A percentile compares a stretch with the other conserved stretches of the same genome.
Conservation (phyloP, 2,797 vertebrate species). For the Aplochiton taeniatus region DNA sequence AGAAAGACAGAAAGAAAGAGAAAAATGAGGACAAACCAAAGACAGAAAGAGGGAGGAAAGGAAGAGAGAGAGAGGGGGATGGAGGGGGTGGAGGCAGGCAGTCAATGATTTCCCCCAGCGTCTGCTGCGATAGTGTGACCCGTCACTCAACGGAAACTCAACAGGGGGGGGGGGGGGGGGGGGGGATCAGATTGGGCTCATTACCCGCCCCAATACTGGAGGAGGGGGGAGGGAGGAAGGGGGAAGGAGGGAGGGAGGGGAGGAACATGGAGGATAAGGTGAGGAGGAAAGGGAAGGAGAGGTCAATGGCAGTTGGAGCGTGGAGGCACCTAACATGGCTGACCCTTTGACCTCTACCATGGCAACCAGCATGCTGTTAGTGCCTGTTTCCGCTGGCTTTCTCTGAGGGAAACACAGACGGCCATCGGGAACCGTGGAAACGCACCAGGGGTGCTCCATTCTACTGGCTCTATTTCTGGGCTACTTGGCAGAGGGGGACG, state of each 20-base stretch:
- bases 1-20: conserved; percentile 28
- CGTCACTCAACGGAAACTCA: conserved; percentile 73
- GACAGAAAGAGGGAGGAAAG: neutral
- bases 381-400: no score
- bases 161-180: no score
- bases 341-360: no score
- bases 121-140: conserved; percentile 67
- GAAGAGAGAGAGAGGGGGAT: neutral
- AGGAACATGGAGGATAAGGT: conserved; percentile 15
- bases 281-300: neutral
- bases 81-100: conserved; percentile 27
- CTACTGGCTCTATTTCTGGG: no score
- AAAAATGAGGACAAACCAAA: conserved; percentile 8
- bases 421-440: no score
- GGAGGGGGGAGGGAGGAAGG: conserved; percentile 35
- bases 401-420: no score
- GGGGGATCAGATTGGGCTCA: conserved; percentile 76
- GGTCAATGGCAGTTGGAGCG: no score
- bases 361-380: no score
- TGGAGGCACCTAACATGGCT: no score
- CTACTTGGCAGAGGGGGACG: no score
- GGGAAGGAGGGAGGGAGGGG: conserved; percentile 13
- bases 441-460: no score
- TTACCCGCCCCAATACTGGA: conserved; percentile 67
- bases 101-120: conserved; percentile 67